Evolutionary conservation across 2,888 invertebrate genomes (phyloP), one percentile per base, ranked within the genome.

Genomic region (Drosophila greeni): DNA sequence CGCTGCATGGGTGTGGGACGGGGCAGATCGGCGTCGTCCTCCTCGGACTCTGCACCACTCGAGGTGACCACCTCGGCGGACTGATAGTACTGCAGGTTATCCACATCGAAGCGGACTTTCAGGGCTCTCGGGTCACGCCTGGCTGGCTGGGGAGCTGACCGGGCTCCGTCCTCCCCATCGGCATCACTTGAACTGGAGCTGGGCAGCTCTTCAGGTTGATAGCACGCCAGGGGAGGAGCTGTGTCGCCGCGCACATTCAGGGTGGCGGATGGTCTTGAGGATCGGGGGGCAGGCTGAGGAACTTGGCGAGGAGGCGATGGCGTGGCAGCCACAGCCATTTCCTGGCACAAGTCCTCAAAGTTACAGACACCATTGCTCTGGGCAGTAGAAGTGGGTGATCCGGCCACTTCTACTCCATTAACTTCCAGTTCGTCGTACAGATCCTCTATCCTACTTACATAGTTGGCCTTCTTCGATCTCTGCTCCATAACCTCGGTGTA

Each of bases 81-180:
- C 57, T 84, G 80, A 52, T 75, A 74, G 62, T 85, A 68, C 72
- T 81, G 73, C 39, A 82, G 67, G 52, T 82, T 82, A 1, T 76
- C 84, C 33, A 81, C 82, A 52, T 86, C 84, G 45, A 86, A 86
- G 26, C 85, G 84, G 5, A 86, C 87, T 49, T 81, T 85, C 11
- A 67, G 58, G 14, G 40, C 34, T 3, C 80, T 73, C 14, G 68
- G 67, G 12, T 65, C 74, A 0, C 74, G 67, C 31, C 74, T 75
- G n/a, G 83, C 72, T 18, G 79, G 75, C 37, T 69, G 54, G 29
- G 82, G 81, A 8, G 43, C 47, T 16, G 42, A n/a, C 12, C 23
- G 48, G 31, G 59, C 59, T 23, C 36, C 45, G 11, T 60, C 54
- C 54, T 57, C 59, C 16, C 14, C 45, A 11, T 76, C 72, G 14